Evolutionary conservation across 2,888 invertebrate genomes (phyloP), one percentile per base, ranked within the genome.

Genomic region (Melanotus villosus): DNA sequence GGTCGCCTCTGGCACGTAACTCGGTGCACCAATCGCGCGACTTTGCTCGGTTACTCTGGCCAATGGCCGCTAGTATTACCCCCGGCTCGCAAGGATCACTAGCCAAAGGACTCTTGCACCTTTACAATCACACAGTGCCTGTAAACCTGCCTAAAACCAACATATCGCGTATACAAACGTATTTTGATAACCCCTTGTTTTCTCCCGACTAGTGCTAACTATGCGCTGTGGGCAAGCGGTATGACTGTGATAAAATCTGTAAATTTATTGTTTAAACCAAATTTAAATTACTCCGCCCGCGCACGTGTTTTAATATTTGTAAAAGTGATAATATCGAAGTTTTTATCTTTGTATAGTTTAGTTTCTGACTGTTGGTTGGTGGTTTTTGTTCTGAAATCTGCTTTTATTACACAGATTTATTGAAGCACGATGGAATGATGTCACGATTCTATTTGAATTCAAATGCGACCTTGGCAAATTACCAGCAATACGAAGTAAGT

Each of bases 11-110:
- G 82, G 83, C 81, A 80, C 81, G 82, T 80, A 82, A 81, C 82
- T 80, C 82, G 82, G 82, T 81, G 82, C 80, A 81, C 84, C 84
- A 83, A 83, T 83, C 79, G 81, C 81, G 80, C 77, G 77, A 79
- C 82, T 79, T 77, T 60, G 78, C 78, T 79, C 78, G 77, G 79
- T 77, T 77, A 79, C 77, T 78, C 81, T 81, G 82, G 83, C 84
- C 84, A 84, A 84, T 84, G 84, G 83, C 84, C 84, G 82, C 80
- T 77, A 81, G 83, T 81, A 80, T 81, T 81, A 79, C 81, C 83
- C 82, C 84, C 83, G 81, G 82, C 83, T 73, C 76, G 80, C 79
- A 75, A 75, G 77, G 76, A 73, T 76, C 76, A 77, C 80, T 81
- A 79, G 81, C 82, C 81, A 81, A 82, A 77, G 82, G 82, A 80